phyloP scores from a whole-genome alignment of 2,888 invertebrate species.

The Drosophila mayaguana region DNA sequence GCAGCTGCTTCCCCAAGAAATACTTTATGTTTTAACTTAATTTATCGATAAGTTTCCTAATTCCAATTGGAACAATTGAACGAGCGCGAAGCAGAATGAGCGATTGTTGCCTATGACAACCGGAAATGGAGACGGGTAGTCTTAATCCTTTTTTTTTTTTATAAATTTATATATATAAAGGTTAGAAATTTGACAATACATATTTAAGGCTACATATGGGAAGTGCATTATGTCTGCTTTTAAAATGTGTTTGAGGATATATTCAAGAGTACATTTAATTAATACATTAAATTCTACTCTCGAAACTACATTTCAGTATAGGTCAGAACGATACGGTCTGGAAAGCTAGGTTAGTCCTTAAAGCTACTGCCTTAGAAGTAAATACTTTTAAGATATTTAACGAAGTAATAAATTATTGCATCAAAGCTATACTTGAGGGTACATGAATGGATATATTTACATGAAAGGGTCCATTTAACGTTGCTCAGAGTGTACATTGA shows the following conservation, averaged over 20 bases:
- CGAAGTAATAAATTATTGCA: too few species aligned
- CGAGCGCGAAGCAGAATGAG: not conserved
- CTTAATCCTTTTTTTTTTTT: not conserved
- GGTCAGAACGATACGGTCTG: too few species aligned
- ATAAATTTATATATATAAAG: constrained; percentile 6
- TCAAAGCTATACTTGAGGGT: too few species aligned
- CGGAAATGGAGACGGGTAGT: not conserved
- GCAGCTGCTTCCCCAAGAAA: constrained; percentile 12
- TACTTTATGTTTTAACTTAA: not conserved
- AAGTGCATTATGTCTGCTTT: too few species aligned
- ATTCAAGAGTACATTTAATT: not conserved
- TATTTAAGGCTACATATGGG: too few species aligned
- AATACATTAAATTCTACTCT: too few species aligned
- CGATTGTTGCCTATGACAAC: not conserved
- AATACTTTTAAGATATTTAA: too few species aligned
- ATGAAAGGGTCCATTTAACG: not conserved
- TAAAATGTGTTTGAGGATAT: not conserved
- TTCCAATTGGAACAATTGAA: not conserved
- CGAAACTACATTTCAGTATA: too few species aligned
- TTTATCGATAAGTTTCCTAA: not conserved
- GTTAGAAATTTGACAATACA: not conserved
- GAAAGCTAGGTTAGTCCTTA: too few species aligned
- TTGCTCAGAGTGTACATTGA: not conserved
- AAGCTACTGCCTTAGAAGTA: too few species aligned
- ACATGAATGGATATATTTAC: too few species aligned